phyloP scores from a whole-genome alignment of 2,888 invertebrate genomes.

The Ichneumoninae sp. region DNA sequence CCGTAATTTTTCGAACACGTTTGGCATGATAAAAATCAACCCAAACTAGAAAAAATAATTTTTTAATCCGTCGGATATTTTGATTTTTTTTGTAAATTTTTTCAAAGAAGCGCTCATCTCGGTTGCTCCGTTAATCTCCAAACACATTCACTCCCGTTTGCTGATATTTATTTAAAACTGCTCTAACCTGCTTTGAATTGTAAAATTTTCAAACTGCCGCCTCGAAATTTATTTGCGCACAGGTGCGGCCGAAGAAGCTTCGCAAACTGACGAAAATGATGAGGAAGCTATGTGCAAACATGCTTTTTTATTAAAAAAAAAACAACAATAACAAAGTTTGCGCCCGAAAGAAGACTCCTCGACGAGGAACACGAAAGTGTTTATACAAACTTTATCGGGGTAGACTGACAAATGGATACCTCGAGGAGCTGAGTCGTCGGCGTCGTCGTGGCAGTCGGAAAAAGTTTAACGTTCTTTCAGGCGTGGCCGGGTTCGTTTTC shows the following conservation, averaged over 20 bases:
- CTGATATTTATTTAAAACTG: neutral
- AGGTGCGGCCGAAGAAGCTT: neutral
- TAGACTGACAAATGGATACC: conserved; percentile 39
- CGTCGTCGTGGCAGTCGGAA: conserved; percentile 25
- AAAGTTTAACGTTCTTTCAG: conserved; percentile 51
- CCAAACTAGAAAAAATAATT: too few species aligned
- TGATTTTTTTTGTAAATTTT: too few species aligned
- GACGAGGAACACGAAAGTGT: conserved; percentile 7
- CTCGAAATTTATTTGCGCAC: neutral
- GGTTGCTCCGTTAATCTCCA: neutral
- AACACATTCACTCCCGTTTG: neutral
- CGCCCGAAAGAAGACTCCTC: neutral
- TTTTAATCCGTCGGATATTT: too few species aligned
- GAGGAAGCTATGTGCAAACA: neutral
- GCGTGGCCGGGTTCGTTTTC: conserved; percentile 29
- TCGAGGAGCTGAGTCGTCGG: conserved; percentile 18
- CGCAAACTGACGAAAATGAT: neutral
- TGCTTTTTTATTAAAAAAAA: neutral
- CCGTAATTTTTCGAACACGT: too few species aligned
- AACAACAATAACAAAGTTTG: neutral
- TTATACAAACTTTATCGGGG: conserved; percentile 40
- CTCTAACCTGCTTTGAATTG: neutral
- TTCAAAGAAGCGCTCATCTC: neutral
- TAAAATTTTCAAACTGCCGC: neutral
- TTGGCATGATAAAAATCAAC: neutral